Evolutionary conservation across 2,113 vertebrate genomes (phyloP).

Genomic region (Setophaga coronata): DNA sequence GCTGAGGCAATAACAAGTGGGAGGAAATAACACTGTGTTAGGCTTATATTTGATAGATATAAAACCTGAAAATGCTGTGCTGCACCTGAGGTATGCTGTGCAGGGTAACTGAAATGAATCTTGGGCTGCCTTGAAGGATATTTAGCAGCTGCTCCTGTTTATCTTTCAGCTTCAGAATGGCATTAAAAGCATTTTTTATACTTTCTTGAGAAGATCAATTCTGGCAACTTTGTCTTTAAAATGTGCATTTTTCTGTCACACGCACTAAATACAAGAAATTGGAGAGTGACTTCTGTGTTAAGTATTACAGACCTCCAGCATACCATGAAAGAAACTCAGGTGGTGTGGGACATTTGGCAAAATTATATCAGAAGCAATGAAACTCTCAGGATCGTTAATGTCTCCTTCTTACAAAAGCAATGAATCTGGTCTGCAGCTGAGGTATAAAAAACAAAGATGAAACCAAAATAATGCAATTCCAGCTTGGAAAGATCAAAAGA

Average conservation of each 20-base stretch:
- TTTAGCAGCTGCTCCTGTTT: slow-evolving; percentile 76
- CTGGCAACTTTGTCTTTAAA: slow-evolving; percentile 57
- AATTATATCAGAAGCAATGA: neutral
- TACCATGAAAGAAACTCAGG: slow-evolving; percentile 29
- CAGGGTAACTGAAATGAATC: slow-evolving; percentile 68
- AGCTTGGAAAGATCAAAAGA: neutral
- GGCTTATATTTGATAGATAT: slow-evolving; percentile 50
- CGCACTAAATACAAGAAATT: slow-evolving; percentile 24
- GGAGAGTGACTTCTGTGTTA: slow-evolving; percentile 22
- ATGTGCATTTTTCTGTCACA: slow-evolving; percentile 62
- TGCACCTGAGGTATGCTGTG: slow-evolving; percentile 61
- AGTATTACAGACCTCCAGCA: neutral
- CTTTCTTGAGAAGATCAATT: slow-evolving; percentile 67
- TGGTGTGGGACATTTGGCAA: neutral
- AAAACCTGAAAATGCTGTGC: slow-evolving; percentile 62
- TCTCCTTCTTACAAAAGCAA: slow-evolving; percentile 44
- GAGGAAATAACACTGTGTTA: slow-evolving; percentile 34
- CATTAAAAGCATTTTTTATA: slow-evolving; percentile 61
- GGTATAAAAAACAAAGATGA: neutral
- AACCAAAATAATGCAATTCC: neutral
- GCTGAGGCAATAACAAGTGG: slow-evolving; percentile 45
- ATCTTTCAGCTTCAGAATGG: slow-evolving; percentile 64
- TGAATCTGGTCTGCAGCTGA: neutral
- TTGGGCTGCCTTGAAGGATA: slow-evolving; percentile 55
- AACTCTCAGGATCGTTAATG: neutral